A percentile compares a stretch with the other conserved stretches of the same genome.
Evolutionary conservation across 1,140 invertebrate species (phyloP).

Genomic region (Drosophila teissieri): DNA sequence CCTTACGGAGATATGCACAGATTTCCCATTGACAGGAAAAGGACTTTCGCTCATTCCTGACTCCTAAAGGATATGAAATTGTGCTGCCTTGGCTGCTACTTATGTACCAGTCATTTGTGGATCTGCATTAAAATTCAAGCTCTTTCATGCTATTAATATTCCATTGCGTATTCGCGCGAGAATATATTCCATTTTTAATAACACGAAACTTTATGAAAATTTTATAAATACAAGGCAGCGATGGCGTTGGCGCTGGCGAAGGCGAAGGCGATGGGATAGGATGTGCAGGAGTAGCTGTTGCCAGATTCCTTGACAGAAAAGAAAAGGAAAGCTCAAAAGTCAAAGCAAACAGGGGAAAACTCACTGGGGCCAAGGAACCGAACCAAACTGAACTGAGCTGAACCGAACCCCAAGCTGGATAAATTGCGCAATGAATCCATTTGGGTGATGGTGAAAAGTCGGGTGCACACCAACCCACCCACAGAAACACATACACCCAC

Average conservation of each 20-base stretch:
- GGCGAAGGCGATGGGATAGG: background rate
- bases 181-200: constrained; percentile 81
- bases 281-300: background rate
- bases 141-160: constrained; percentile 75
- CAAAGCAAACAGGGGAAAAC: constrained; percentile 62
- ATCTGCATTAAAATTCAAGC: constrained; percentile 61
- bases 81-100: constrained; percentile 2
- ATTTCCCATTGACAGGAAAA: constrained; percentile 35
- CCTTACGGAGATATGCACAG: constrained; percentile 28
- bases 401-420: background rate
- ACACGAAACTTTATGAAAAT: constrained; percentile 77
- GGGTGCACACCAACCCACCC: background rate
- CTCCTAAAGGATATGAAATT: background rate
- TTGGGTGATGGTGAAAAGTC: background rate
- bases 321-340: constrained; percentile 50
- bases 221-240: constrained; percentile 61
- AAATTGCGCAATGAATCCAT: constrained; percentile 54
- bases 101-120: constrained; percentile 3
- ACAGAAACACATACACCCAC: background rate
- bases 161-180: constrained; percentile 70
- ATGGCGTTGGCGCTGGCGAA: no score
- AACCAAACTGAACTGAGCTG: background rate
- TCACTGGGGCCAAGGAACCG: constrained; percentile 13
- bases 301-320: constrained; percentile 24
- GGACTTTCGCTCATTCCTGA: constrained; percentile 25